Percentiles rank a stretch among this genome's conserved stretches.
Conservation (phyloP, 2,888 invertebrate species). For the Cantharis lateralis region DNA sequence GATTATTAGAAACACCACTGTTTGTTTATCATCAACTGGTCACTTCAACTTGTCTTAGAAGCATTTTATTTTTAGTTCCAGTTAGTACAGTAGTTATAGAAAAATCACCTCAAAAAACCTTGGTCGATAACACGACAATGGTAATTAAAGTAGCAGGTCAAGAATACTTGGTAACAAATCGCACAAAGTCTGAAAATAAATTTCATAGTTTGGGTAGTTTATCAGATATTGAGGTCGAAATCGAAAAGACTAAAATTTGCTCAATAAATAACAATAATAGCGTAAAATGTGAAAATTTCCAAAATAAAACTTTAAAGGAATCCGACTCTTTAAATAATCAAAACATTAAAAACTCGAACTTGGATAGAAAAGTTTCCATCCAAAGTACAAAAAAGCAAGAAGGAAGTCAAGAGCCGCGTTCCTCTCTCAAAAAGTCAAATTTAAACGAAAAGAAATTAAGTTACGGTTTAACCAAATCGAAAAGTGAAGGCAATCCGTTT, state of each 20-base stretch:
- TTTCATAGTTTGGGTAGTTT: slow-evolving; percentile 54
- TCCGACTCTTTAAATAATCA: slow-evolving; percentile 33
- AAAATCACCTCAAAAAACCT: slow-evolving; percentile 44
- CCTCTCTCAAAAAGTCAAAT: slow-evolving; percentile 1
- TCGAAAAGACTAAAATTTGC: slow-evolving; percentile 42
- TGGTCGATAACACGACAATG: slow-evolving; percentile 54
- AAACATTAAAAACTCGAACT: slow-evolving; percentile 14
- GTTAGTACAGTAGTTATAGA: slow-evolving; percentile 31
- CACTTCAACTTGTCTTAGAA: neutral
- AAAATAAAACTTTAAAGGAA: slow-evolving; percentile 24
- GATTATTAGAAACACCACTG: neutral
- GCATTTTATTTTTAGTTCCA: slow-evolving; percentile 15
- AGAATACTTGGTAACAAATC: slow-evolving; percentile 54
- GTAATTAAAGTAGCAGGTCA: slow-evolving; percentile 55
- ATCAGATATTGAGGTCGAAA: slow-evolving; percentile 49
- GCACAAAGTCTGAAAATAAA: slow-evolving; percentile 49
- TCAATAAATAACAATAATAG: slow-evolving; percentile 9
- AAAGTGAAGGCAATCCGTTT: slow-evolving; percentile 55
- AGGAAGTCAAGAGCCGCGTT: slow-evolving; percentile 5
- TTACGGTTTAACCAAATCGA: slow-evolving; percentile 50
- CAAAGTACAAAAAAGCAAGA: neutral
- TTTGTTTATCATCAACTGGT: neutral
- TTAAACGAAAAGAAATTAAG: slow-evolving; percentile 28
- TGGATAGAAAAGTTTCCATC: neutral
- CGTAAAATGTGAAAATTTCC: slow-evolving; percentile 30